These are phyloP conservation scores for Netelia fuscicornis DNA, from an alignment of 2,888 invertebrate species.

Conservation along the genomic window DNA sequence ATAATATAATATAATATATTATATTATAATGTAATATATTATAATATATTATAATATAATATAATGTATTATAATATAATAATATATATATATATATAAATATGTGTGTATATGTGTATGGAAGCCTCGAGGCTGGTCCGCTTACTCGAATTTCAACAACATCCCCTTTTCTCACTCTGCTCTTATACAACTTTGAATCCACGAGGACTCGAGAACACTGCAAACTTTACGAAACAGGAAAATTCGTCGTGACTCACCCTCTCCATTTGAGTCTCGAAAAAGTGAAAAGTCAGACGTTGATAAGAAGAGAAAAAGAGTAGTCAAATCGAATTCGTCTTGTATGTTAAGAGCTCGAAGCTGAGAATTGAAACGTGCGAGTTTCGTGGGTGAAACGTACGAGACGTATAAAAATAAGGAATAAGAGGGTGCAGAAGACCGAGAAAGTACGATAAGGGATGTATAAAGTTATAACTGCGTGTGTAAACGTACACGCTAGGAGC, in stretches of 20 bases:
- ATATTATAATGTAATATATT: no score
- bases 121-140: conserved; percentile 26
- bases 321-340: not conserved
- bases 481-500: conserved; percentile 25
- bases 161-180: conserved; percentile 35
- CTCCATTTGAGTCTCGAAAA: not conserved
- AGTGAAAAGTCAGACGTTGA: not conserved
- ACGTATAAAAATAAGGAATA: conserved; percentile 2
- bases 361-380: not conserved
- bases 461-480: not conserved
- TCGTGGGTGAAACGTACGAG: conserved; percentile 25
- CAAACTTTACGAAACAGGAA: conserved; percentile 27
- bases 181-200: conserved; percentile 1
- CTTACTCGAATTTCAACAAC: conserved; percentile 4
- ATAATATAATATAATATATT: no score
- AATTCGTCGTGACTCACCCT: not conserved
- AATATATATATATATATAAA: not conserved
- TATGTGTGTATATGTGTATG: not conserved
- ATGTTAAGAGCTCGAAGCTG: not conserved
- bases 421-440: conserved; percentile 39
- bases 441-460: conserved; percentile 31
- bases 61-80: no score
- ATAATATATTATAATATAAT: no score
- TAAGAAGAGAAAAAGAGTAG: not conserved
- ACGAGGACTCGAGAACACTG: not conserved